Conservation (phyloP, 2,113 vertebrate genomes). For the Galbula dea region DNA sequence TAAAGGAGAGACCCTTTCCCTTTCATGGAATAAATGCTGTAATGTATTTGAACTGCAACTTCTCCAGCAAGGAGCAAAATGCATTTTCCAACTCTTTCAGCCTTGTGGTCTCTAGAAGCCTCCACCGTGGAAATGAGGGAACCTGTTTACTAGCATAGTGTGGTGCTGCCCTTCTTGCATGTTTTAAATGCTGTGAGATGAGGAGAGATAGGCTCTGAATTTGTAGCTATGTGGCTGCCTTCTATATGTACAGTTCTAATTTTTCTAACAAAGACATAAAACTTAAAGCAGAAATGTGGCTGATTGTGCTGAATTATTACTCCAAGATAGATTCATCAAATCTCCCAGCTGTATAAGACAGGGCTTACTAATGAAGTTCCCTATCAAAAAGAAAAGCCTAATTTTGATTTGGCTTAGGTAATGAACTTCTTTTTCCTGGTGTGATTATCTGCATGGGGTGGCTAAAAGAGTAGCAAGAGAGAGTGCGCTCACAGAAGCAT, state of each 20-base stretch:
- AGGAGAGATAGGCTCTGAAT: slow-evolving; percentile 34
- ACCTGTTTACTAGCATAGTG: slow-evolving; percentile 45
- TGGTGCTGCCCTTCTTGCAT: background rate
- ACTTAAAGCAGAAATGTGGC: slow-evolving; percentile 83
- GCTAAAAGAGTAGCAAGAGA: slow-evolving; percentile 87
- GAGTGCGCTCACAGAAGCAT: slow-evolving; percentile 86
- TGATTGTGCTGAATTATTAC: slow-evolving; percentile 98
- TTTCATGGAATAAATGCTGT: slow-evolving; percentile 37
- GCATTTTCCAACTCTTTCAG: slow-evolving; percentile 24
- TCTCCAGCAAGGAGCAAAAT: slow-evolving; percentile 38
- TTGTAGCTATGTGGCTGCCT: slow-evolving; percentile 8
- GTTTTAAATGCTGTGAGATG: slow-evolving; percentile 52
- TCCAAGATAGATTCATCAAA: slow-evolving; percentile 96
- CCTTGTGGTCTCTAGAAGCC: background rate
- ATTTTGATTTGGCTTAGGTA: slow-evolving; percentile 99
- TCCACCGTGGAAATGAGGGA: slow-evolving; percentile 33
- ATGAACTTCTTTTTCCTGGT: slow-evolving; percentile 99
- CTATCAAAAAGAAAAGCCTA: slow-evolving; percentile 99
- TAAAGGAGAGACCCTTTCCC: background rate
- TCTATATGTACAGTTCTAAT: slow-evolving; percentile 52
- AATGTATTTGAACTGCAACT: slow-evolving; percentile 18
- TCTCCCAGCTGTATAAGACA: slow-evolving; percentile 97
- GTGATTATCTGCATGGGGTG: slow-evolving; percentile 97
- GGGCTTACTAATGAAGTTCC: slow-evolving; percentile 99
- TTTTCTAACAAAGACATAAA: slow-evolving; percentile 84